Evolutionary conservation across 2,113 vertebrate genomes (phyloP).

Genomic region (Ovibos moschatus): DNA sequence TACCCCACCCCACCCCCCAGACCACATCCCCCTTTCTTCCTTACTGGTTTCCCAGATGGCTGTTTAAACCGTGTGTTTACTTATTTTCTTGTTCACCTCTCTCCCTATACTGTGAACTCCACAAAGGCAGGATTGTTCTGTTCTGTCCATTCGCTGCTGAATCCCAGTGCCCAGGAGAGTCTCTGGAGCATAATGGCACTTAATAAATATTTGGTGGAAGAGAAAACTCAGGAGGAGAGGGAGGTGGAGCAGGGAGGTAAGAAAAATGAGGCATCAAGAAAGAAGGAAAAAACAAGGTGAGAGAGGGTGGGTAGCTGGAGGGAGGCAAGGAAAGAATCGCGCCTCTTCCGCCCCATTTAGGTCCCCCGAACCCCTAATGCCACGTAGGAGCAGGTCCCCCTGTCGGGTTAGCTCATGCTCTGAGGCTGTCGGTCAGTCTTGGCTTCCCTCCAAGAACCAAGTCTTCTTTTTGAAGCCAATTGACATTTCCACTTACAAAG

Average conservation of each 20-base stretch:
- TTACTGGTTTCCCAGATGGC: not conserved
- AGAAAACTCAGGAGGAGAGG: not conserved
- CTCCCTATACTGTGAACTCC: not conserved
- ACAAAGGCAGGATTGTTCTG: not conserved
- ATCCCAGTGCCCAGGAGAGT: not conserved
- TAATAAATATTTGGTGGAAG: not conserved
- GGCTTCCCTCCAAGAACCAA: not conserved
- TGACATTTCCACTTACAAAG: not conserved
- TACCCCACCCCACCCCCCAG: not conserved
- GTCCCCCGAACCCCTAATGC: not conserved
- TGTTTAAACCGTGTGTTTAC: not conserved
- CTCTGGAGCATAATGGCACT: not conserved
- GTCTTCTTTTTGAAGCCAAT: not conserved
- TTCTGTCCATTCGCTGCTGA: not conserved
- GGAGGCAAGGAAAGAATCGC: not conserved
- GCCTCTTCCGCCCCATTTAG: not conserved
- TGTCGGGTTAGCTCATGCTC: accelerated
- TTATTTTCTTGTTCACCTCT: not conserved
- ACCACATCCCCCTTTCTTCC: not conserved
- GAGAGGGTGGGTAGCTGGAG: not conserved
- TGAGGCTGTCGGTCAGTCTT: not conserved
- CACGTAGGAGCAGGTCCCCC: not conserved
- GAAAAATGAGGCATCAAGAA: not conserved
- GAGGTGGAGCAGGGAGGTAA: not conserved
- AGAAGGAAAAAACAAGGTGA: not conserved